Percentiles rank a stretch among this genome's conserved stretches.
phyloP scores from a whole-genome alignment of 2,113 vertebrate genomes.

The Dromas ardeola region DNA sequence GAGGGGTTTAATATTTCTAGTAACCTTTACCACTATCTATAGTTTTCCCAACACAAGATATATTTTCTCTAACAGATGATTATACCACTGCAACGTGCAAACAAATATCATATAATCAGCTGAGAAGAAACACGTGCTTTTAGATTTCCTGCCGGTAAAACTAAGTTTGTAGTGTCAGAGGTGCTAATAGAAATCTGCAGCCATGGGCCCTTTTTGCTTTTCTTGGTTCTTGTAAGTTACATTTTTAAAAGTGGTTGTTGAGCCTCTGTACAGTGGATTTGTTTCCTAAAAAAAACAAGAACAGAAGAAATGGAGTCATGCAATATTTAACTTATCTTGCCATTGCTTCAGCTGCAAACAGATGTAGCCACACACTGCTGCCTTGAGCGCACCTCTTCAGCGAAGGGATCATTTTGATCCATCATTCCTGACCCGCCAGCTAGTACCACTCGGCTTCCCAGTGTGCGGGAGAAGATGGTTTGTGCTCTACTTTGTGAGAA shows the following conservation, averaged over 20 bases:
- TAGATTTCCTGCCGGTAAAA: conserved; percentile 28
- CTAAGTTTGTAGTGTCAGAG: neutral
- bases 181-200: conserved; percentile 71
- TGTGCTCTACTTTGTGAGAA: neutral
- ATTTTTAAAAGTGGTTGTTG: conserved; percentile 96
- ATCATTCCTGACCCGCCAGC: neutral
- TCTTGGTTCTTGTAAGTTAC: conserved; percentile 89
- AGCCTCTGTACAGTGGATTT: conserved; percentile 94
- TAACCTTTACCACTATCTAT: neutral
- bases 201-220: conserved; percentile 75
- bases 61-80: neutral
- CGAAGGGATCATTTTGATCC: neutral
- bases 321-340: neutral
- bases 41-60: neutral
- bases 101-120: conserved; percentile 11
- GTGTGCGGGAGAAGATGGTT: neutral
- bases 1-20: neutral
- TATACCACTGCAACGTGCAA: neutral
- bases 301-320: neutral
- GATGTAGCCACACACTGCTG: neutral
- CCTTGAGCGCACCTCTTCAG: neutral
- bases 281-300: conserved; percentile 81
- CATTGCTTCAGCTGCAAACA: neutral
- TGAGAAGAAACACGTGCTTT: conserved; percentile 24
- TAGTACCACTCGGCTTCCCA: neutral